These are phyloP conservation scores for Drosophila mettleri DNA, from an alignment of 2,888 invertebrate genomes.

Conservation along the genomic window DNA sequence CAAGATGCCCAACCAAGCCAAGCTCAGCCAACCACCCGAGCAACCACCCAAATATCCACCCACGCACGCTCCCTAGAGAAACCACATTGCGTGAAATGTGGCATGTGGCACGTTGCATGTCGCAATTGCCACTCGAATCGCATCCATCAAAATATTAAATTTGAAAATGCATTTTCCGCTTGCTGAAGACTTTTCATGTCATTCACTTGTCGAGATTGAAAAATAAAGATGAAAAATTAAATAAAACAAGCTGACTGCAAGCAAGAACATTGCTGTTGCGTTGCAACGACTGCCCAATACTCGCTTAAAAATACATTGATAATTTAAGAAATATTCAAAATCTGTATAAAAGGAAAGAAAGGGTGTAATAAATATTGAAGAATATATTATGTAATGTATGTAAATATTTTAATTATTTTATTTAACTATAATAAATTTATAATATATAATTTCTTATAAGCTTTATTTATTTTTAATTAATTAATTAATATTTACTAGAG, in stretches of 20 bases:
- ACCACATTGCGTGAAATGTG: slow-evolving; percentile 24
- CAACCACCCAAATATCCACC: slow-evolving; percentile 1
- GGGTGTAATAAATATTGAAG: no score
- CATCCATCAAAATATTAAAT: slow-evolving; percentile 19
- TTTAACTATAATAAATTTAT: no score
- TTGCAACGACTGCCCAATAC: neutral
- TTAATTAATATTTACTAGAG: no score
- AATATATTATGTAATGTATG: no score
- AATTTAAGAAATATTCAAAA: neutral
- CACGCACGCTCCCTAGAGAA: slow-evolving; percentile 8
- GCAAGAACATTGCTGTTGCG: neutral
- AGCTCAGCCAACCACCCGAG: neutral
- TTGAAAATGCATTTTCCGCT: slow-evolving; percentile 48
- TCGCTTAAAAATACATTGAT: neutral
- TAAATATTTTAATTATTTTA: no score
- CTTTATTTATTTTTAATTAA: no score
- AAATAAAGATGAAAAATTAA: neutral
- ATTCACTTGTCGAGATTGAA: slow-evolving; percentile 48
- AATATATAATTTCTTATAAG: no score
- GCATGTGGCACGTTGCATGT: slow-evolving; percentile 9
- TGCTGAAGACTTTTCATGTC: slow-evolving; percentile 58
- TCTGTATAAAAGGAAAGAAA: no score
- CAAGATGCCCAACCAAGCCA: neutral
- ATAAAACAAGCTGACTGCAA: no score
- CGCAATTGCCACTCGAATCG: slow-evolving; percentile 30